These are phyloP conservation scores for Leptosomus discolor DNA, from an alignment of 2,113 vertebrate species.

Conservation along the genomic window DNA sequence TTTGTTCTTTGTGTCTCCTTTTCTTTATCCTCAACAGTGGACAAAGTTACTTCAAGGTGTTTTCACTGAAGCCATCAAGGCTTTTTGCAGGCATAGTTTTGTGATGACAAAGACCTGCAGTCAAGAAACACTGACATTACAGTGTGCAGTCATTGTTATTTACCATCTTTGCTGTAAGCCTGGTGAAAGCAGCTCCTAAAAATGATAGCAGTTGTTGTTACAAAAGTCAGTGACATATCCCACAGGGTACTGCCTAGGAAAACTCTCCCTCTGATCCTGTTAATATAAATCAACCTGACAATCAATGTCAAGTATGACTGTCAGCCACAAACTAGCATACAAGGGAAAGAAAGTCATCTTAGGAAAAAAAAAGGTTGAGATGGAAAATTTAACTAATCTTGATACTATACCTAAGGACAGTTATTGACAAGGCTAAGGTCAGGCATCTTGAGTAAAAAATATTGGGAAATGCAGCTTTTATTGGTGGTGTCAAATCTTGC, in stretches of 20 bases:
- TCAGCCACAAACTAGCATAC: background rate
- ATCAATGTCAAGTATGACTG: slow-evolving; percentile 34
- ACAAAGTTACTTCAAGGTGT: background rate
- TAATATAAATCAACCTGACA: slow-evolving; percentile 48
- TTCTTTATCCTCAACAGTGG: background rate
- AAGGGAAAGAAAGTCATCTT: background rate
- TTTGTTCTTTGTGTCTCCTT: background rate
- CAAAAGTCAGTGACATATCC: slow-evolving; percentile 3
- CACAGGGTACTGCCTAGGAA: background rate
- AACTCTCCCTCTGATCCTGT: slow-evolving; percentile 1
- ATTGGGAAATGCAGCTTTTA: background rate
- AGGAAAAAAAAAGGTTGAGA: background rate
- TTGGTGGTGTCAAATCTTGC: background rate
- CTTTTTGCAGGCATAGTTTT: background rate
- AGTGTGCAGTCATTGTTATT: background rate
- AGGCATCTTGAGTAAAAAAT: background rate
- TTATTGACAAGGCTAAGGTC: background rate
- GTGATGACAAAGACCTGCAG: background rate
- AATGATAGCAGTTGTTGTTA: background rate
- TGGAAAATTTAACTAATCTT: background rate
- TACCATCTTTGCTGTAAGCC: background rate
- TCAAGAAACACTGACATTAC: background rate
- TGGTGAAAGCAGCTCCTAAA: background rate
- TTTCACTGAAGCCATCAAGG: background rate
- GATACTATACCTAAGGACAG: background rate